Base-by-base conservation (phyloP, 2,113 vertebrate genomes). In the Prolemur simus region DNA sequence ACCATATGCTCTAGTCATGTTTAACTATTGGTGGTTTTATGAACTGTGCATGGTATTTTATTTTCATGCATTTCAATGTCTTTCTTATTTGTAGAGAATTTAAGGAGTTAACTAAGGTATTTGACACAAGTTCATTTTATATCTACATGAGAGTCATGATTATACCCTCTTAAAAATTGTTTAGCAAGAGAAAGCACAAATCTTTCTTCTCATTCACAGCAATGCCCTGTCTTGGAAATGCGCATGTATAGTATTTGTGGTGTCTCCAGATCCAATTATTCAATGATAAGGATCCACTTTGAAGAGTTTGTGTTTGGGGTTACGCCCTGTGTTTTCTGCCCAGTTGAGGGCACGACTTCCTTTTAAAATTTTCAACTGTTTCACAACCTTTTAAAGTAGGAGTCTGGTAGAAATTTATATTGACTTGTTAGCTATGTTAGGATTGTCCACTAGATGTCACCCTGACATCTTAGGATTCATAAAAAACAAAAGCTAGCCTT, bases 401-500 rank as follows among this genome's bases (percentile, higher is more conserved):
- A 69, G 13, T 66, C 69, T 25, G 17, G 4, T 58, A 77, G 63
- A 95, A 49, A 80, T 34, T 32, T 27, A 29, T 3, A 10, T 4
- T 23, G 7, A 60, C 29, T 68, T 76, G 13, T 37, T 78, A 15
- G 25, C 34, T n/a, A 8, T 34, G 2, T 84, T 74, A 47, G 14
- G n/a, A 68, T 39, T 74, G 84, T 87, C 96, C 90, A 96, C 85
- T 12, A 97, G 96, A 74, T 95, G 96, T 96, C 94, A 82, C 84
- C 10, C 71, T 89, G 29, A 63, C 47, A 56, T 77, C 17, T 89
- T 84, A 84, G 29, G 42, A 86, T 39, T 17, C 6, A 25, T 10
- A 74, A 39, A 45, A 91, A 86, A 88, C n/a, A 76, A 77, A 56
- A 11, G 20, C 21, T 81, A 34, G 8, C 1, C 5, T 80, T 78